phyloP scores from a whole-genome alignment of 1,140 invertebrate species.

The Zaprionus ghesquierei region DNA sequence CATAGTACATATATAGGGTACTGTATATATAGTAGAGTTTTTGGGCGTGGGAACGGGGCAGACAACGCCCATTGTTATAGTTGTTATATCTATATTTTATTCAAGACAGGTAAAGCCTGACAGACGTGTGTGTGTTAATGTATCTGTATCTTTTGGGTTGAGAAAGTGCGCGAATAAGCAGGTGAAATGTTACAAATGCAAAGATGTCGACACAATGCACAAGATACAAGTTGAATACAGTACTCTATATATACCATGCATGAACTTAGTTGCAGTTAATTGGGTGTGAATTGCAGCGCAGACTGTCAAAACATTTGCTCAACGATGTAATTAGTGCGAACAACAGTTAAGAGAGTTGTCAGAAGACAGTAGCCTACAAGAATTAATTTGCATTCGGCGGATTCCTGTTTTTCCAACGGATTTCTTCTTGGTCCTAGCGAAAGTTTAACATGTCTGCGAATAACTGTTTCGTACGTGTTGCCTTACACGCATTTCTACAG shows the following conservation, averaged over 20 bases:
- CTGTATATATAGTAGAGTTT: slow-evolving; percentile 22
- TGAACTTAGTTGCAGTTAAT: slow-evolving; percentile 16
- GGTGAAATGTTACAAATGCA: slow-evolving; percentile 35
- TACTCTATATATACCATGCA: too few species aligned
- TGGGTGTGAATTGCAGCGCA: slow-evolving; percentile 20
- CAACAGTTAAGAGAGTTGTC: neutral
- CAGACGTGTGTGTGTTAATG: neutral
- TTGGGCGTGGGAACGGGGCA: slow-evolving; percentile 60
- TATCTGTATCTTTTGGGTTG: slow-evolving; percentile 11
- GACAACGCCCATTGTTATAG: slow-evolving; percentile 40
- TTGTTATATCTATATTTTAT: slow-evolving; percentile 9
- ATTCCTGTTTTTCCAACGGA: neutral
- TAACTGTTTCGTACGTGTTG: neutral
- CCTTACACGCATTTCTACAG: neutral
- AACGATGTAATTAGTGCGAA: neutral
- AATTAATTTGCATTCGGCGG: neutral
- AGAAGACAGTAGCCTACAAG: neutral
- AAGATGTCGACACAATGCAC: slow-evolving; percentile 35
- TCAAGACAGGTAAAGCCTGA: neutral
- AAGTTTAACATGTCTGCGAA: neutral
- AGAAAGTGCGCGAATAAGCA: slow-evolving; percentile 52
- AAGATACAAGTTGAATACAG: slow-evolving; percentile 27
- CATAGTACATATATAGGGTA: slow-evolving; percentile 35
- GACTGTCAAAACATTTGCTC: neutral
- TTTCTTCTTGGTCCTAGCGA: neutral